phyloP scores from a whole-genome alignment of 2,888 invertebrate genomes.

The Panzeria rudis region DNA sequence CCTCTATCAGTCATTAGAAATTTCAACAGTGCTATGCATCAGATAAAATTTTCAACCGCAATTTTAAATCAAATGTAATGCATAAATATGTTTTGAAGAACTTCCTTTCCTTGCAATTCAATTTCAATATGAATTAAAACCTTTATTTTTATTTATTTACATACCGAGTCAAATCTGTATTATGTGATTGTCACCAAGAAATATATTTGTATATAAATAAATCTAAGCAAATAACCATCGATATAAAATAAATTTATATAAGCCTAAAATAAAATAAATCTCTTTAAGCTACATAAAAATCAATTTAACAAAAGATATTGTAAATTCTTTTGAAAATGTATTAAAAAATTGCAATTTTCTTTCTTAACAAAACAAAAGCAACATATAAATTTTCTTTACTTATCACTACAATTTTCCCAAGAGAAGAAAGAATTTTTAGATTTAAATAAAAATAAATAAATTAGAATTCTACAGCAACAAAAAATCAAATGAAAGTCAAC shows the following conservation, averaged over 20 bases:
- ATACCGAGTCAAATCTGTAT: conserved; percentile 1
- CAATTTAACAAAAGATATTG: conserved; percentile 29
- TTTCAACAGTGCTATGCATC: too few species aligned
- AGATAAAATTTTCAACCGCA: too few species aligned
- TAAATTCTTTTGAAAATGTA: conserved; percentile 8
- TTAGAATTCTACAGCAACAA: conserved; percentile 35
- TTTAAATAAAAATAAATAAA: conserved; percentile 54
- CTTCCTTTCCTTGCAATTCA: neutral
- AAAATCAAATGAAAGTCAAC: conserved; percentile 25
- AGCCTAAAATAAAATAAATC: conserved; percentile 28
- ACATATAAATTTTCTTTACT: conserved; percentile 10
- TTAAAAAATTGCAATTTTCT: conserved; percentile 9
- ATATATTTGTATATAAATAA: neutral
- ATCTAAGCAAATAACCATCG: conserved; percentile 9
- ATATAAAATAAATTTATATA: conserved; percentile 23
- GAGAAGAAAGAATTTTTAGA: conserved; percentile 23
- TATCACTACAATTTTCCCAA: neutral
- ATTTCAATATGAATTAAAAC: neutral
- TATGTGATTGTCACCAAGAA: conserved; percentile 22
- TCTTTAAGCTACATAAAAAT: conserved; percentile 16
- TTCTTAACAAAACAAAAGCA: neutral
- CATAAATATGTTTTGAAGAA: neutral
- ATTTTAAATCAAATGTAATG: too few species aligned
- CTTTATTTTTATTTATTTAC: neutral
- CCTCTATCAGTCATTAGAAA: too few species aligned